phyloP scores from a whole-genome alignment of 2,113 vertebrate genomes.

The Nymphicus hollandicus region DNA sequence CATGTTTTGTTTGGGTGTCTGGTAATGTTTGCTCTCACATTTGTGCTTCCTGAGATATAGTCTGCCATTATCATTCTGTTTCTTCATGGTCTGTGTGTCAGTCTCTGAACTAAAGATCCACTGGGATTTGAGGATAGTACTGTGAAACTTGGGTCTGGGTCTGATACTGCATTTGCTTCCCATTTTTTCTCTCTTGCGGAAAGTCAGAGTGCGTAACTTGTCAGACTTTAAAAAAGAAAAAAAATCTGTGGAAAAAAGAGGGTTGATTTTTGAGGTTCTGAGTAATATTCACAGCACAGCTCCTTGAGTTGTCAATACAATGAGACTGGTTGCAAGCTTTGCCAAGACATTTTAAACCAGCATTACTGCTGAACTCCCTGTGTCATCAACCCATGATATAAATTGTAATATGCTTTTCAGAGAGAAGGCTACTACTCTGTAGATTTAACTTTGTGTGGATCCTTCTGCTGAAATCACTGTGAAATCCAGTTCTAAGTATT shows the following conservation, averaged over 20 bases:
- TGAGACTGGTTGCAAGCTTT: background rate
- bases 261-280: background rate
- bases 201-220: background rate
- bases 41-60: background rate
- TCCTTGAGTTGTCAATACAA: constrained; percentile 30
- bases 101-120: background rate
- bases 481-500: background rate
- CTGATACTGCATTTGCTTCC: background rate
- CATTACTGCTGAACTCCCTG: background rate
- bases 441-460: background rate
- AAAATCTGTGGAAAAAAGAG: background rate
- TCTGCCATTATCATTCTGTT: background rate
- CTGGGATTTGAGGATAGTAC: background rate
- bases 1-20: background rate
- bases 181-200: background rate
- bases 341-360: constrained; percentile 9
- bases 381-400: background rate
- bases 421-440: background rate
- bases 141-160: background rate
- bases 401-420: background rate
- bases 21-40: background rate
- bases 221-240: background rate
- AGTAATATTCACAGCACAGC: background rate
- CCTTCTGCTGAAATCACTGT: background rate
- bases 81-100: background rate